Evolutionary conservation across 2,113 vertebrate species (phyloP), one percentile per base, ranked within the genome.

Genomic region (Mastomys natalensis): DNA sequence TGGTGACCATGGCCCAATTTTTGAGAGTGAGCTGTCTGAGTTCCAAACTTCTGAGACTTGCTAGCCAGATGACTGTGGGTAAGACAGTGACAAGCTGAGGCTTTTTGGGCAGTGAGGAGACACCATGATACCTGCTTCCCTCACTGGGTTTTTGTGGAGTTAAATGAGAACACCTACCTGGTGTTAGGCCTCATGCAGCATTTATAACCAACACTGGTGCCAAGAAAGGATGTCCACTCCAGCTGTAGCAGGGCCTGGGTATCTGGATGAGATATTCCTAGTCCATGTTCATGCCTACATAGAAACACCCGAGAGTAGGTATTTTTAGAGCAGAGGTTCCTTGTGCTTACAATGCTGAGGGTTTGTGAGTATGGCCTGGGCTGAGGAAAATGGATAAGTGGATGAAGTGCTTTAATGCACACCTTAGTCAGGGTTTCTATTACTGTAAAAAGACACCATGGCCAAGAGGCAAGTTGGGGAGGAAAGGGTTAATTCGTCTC

Each of bases 1-100:
- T 37, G 68, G 24, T 1, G 22, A 24, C 37, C 0, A 0, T 7
- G 55, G 66, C 5, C 53, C 66, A 13, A 26, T 6, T 9, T 60
- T n/a, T 93, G 58, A 62, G 31, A 19, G 12, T 78, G 43, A 37
- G 74, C 53, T n/a, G 5, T 78, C 37, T 21, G 21, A 51, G 7
- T 51, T 73, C 66, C 24, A 51, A 73, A 21, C 48, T 48, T 73
- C 64, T 89, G 72, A 24, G 1, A 16, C 26, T 58, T 45, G 8
- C 37, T 24, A 78, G 60, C 19, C 60, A 12, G 15, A 10, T 26
- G 51, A 6, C 76, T 17, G 7, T 48, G 55, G 55, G n/a, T 29
- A 8, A 90, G 6, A 0, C 21, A 64, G n/a, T 51, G 64, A 87
- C 34, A 15, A 11, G 40, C 1, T 43, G 31, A 74, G 11, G 9